Evolutionary conservation across 2,797 vertebrate genomes (phyloP), one percentile per base, ranked within the genome.

Genomic region (Distichodus sexfasciatus): DNA sequence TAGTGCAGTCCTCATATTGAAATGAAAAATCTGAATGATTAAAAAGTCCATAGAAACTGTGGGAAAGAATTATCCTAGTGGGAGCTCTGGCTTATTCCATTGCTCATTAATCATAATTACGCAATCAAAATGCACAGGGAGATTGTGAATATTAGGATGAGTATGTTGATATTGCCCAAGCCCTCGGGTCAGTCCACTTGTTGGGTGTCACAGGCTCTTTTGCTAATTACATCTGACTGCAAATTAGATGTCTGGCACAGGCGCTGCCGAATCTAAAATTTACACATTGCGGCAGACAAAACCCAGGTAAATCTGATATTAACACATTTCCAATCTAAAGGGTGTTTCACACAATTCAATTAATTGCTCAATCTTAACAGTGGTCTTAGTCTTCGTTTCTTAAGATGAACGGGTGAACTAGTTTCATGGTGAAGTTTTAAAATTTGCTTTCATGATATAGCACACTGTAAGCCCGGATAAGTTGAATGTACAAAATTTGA

Each of bases 81-180:
- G 61, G 62, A 70, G 67, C 69, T 48, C 57, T 40, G 48, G 68
- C 60, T 72, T 73, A 73, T 57, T 64, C 23, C 58, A 10, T 1
- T 23, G 55, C 44, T 62, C 70, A 83, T 89, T 88, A 85, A 85
- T 89, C 81, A 87, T 85, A 87, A 88, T 90, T 85, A 86, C 79
- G 76, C 79, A 86, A 86, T 88, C 83, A 85, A 87, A 81, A 86
- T 85, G 84, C 86, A 87, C 75, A 64, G 65, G 80, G 78, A 86
- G 85, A 88, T 76, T 86, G 83, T 58, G 75, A 29, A 76, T 76
- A 87, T 84, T 87, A 86, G 84, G 84, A 84, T 75, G 64, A 70
- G 61, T 43, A 62, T 75, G 69, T 77, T 75, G 72, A 73, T 75
- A 72, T 75, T 67, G 62, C 72, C 38, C 38, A n/a, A 80, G 75